Conservation (phyloP, 2,113 vertebrate species). For the Engystomops pustulosus region DNA sequence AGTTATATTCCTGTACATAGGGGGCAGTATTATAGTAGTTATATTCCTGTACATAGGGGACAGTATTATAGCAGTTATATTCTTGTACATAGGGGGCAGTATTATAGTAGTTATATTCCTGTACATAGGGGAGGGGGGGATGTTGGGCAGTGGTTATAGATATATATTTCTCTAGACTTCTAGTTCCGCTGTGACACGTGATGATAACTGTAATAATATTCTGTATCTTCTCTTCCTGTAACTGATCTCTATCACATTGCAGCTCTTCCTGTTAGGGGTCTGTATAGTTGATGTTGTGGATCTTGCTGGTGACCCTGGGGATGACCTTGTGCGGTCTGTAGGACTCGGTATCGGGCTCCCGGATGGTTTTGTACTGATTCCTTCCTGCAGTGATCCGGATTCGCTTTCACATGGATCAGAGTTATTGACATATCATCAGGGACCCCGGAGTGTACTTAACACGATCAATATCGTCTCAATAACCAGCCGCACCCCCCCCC, state of each 20-base stretch:
- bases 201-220: too few species aligned
- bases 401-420: constrained; percentile 67
- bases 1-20: constrained; percentile 4
- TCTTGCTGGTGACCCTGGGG: not conserved
- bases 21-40: constrained; percentile 4
- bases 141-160: too few species aligned
- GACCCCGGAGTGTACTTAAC: constrained; percentile 52
- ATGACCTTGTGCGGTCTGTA: constrained; percentile 21
- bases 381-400: constrained; percentile 63
- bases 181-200: too few species aligned
- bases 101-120: not conserved
- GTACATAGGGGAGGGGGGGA: not conserved
- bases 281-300: not conserved
- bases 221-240: too few species aligned
- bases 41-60: not conserved
- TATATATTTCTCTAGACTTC: not conserved
- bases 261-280: not conserved
- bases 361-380: constrained; percentile 11
- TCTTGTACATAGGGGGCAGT: not conserved
- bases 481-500: constrained; percentile 53
- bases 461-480: constrained; percentile 65
- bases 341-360: not conserved
- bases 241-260: not conserved
- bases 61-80: not conserved
- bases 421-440: constrained; percentile 61